Base-by-base conservation (phyloP, 2,888 invertebrate genomes). In the Invenusta paracnida region DNA sequence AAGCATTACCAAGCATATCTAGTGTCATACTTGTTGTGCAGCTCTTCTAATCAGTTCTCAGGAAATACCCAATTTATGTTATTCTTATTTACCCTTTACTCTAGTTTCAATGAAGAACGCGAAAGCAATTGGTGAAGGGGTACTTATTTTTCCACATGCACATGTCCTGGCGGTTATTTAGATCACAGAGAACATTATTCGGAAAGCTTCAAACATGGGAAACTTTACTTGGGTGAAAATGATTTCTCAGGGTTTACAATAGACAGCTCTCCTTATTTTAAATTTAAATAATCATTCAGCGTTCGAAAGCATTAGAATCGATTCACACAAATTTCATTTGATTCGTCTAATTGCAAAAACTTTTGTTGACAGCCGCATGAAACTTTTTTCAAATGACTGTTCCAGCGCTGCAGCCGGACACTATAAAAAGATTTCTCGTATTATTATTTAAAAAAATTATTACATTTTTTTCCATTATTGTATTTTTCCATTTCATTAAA, bases 111-210 rank as follows among this genome's bases (percentile, higher is more conserved):
- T 23, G 25, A 73, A 73, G 73, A 73, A 73, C 73, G 73, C 23
- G 73, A 73, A 73, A 73, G 27, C 73, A 73, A 73, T 73, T 25
- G 27, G 73, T 2, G 73, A 73, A 73, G 73, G 73, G 73, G 73
- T n/a, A 73, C 73, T 73, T 73, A 13, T 73, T n/a, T 73, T n/a
- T 25, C 73, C 23, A 73, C 73, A 73, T 73, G 5, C 17, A 73
- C 23, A 73, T 73, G 73, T 73, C 73, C 25, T 73, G 17, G 11
- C 73, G 25, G 17, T 73, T 73, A 25, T 73, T 23, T 23, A 73
- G 27, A 73, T 73, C 23, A 73, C 11, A 5, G 73, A 73, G 27
- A 13, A 73, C 27, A 73, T 23, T 73, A 25, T 73, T 73, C 27
- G 73, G 23, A 73, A 73, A 73, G 23, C 27, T 13, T 2, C 73